Evolutionary conservation across 2,113 vertebrate genomes (phyloP).

Genomic region (Balaeniceps rex): DNA sequence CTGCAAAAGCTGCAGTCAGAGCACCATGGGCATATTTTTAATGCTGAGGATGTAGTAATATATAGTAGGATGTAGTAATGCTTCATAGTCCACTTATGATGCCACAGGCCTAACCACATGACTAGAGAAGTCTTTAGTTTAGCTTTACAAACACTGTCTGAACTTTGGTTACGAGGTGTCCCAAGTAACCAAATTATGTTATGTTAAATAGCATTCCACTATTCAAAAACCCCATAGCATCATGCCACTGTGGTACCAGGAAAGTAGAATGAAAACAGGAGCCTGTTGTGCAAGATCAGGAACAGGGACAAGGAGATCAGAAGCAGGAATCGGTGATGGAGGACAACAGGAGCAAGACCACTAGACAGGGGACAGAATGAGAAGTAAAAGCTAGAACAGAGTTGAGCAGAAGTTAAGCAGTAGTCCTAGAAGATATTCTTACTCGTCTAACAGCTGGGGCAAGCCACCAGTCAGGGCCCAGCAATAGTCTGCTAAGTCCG

Average conservation of each 20-base stretch:
- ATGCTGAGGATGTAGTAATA: not conserved
- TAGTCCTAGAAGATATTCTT: not conserved
- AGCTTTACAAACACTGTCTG: not conserved
- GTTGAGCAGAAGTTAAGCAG: not conserved
- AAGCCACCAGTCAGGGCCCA: not conserved
- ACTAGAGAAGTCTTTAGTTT: not conserved
- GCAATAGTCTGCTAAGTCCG: not conserved
- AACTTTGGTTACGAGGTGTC: not conserved
- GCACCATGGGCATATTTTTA: not conserved
- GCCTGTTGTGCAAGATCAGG: not conserved
- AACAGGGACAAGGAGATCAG: not conserved
- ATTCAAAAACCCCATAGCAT: not conserved
- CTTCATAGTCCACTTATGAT: not conserved
- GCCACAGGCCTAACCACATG: not conserved
- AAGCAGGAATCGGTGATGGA: not conserved
- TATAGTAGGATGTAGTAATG: not conserved
- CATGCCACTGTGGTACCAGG: not conserved
- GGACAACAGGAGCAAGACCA: not conserved
- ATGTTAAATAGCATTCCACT: not conserved
- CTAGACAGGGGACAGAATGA: not conserved
- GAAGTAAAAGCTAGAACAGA: not conserved
- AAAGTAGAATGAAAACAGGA: not conserved
- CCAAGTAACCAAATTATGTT: not conserved
- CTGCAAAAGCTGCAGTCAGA: not conserved
- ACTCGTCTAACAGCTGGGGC: not conserved